These are phyloP conservation scores for Ichneumoninae sp. DNA, from an alignment of 2,888 invertebrate species.

Conservation along the genomic window DNA sequence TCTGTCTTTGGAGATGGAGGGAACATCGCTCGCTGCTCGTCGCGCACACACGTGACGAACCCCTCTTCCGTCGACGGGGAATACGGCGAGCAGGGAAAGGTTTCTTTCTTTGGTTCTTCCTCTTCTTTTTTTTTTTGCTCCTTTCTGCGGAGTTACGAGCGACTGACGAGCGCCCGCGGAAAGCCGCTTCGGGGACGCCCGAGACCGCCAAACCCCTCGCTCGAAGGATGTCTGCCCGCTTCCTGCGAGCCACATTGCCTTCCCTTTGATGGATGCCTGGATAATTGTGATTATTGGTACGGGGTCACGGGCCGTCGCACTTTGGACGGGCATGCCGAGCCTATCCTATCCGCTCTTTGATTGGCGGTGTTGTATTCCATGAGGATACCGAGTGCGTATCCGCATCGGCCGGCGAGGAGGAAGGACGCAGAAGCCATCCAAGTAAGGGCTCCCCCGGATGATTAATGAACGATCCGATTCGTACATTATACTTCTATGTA, in stretches of 20 bases:
- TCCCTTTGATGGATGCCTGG: constrained; percentile 66
- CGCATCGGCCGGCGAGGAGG: background rate
- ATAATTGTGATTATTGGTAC: constrained; percentile 70
- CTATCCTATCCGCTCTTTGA: constrained; percentile 53
- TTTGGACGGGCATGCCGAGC: constrained; percentile 38
- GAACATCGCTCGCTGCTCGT: constrained; percentile 70
- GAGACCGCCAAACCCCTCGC: constrained; percentile 10
- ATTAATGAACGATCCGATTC: constrained; percentile 60
- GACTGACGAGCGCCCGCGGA: constrained; percentile 30
- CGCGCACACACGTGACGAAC: constrained; percentile 54
- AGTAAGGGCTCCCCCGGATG: constrained; percentile 39
- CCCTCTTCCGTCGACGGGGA: constrained; percentile 46
- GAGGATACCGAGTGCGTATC: constrained; percentile 10
- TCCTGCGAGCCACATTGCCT: constrained; percentile 48
- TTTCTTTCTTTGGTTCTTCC: constrained; percentile 23
- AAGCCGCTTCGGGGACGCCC: constrained; percentile 37
- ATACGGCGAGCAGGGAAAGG: constrained; percentile 17
- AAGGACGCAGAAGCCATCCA: constrained; percentile 26
- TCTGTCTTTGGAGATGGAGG: constrained; percentile 53
- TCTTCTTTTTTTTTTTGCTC: constrained; percentile 10
- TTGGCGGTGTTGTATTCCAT: constrained; percentile 54
- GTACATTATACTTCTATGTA: constrained; percentile 54
- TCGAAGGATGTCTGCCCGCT: constrained; percentile 49
- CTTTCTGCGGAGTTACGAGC: background rate
- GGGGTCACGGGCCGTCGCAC: constrained; percentile 62